Base-by-base conservation (phyloP, 2,797 vertebrate species). In the Nyctibius grandis region DNA sequence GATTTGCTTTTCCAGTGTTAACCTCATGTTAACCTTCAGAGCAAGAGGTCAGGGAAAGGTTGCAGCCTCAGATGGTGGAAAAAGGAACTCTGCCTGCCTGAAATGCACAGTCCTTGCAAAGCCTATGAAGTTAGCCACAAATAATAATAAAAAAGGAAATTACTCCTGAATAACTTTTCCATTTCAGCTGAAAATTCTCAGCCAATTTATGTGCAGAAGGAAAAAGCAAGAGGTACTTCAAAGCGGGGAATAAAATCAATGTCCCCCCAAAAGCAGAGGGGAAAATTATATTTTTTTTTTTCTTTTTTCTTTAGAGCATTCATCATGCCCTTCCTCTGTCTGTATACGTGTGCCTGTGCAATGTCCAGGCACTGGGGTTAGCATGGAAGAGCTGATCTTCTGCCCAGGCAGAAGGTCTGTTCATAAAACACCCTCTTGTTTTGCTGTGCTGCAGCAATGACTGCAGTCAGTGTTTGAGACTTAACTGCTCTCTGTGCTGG, bases 1-100 rank as follows among this genome's bases (percentile, higher is more conserved):
- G 92, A 95, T 97, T 96, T 95, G 89, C 93, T 93, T 95, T 91
- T 38, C 63, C 93, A 87, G 88, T 9, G 11, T 93, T 97, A 95
- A 96, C 95, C 94, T 95, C 86, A 0, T 19, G 65, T 95, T 96
- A 95, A 97, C 94, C 89, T 67, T 40, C 81, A 14, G 95, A 92
- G 85, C 84, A 64, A 6, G 56, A 91, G 94, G 96, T 97, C 96
- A 91, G 81, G 72, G 85, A 91, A 87, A 93, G 96, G 94, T 65
- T 95, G 90, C 86, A 85, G 84, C 69, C 85, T 85, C 86, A 65
- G 93, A 87, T 3, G 33, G 59, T 73, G 82, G 12, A 83, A 48
- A n/a, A 84, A 40, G 51, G 67, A 73, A 34, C 33, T 69, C 10
- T 25, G 77, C 42, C 85, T 5, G 25, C 22, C 76, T 78, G 80